Evolutionary conservation across 2,113 vertebrate genomes (phyloP), one percentile per base, ranked within the genome.

Genomic region (Gallinago paraguaiae): DNA sequence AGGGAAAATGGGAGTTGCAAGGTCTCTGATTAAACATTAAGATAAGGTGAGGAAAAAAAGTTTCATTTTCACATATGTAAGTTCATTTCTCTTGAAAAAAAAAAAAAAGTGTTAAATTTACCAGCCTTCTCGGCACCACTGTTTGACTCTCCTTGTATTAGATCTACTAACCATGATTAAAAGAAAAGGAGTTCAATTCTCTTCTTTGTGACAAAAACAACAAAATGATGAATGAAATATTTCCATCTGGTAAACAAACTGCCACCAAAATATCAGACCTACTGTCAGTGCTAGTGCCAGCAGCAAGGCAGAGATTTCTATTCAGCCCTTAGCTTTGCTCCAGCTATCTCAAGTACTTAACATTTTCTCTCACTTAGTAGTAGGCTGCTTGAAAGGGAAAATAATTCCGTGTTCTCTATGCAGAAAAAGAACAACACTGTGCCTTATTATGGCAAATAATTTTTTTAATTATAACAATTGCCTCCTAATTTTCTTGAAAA

Each of bases 171-270:
- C 59, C 68, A 45, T 6, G 67, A 79, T 59, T 68, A 51, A 77
- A 89, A 75, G 64, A 50, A n/a, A 71, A 39, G 41, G 46, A 85
- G 43, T 41, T 69, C 68, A 74, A 37, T 70, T 82, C 54, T 57
- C 31, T 31, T 84, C 64, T 92, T 78, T 74, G 69, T 69, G 57
- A 63, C 9, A 53, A 91, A 67, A 91, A 63, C 9, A 68, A 75
- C 51, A 60, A 30, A 43, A 74, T 11, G 31, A 75, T 19, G 60
- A 94, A 78, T 85, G 50, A 95, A 93, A 88, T 79, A 57, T 88
- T 95, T 92, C 92, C 65, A 93, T 74, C 82, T 11, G 1, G 69
- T 72, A 95, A 94, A 91, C 74, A 88, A 96, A 95, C 67, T 57
- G 30, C 63, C 80, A 92, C 51, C 45, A 81, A 91, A 94, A 63